phyloP scores from a whole-genome alignment of 2,888 invertebrate genomes.

The Mylabris sibirica region DNA sequence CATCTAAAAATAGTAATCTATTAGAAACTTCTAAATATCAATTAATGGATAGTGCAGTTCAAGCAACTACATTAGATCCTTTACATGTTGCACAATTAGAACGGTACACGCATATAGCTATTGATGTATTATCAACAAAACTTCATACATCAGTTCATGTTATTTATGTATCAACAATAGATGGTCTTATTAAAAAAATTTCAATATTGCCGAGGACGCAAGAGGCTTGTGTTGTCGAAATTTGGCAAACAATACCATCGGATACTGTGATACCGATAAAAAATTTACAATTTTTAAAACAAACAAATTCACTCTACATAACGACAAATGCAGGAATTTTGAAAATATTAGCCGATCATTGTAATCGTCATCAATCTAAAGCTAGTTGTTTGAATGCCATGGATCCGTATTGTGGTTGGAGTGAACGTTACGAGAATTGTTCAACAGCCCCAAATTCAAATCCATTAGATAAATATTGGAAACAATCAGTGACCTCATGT shows the following conservation, averaged over 20 bases:
- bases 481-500: slow-evolving; percentile 75
- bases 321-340: slow-evolving; percentile 74
- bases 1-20: slow-evolving; percentile 55
- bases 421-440: slow-evolving; percentile 77
- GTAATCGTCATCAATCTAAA: slow-evolving; percentile 74
- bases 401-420: slow-evolving; percentile 97
- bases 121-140: slow-evolving; percentile 82
- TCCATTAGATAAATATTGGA: slow-evolving; percentile 73
- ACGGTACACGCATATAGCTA: slow-evolving; percentile 78
- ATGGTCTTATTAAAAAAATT: slow-evolving; percentile 81
- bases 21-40: slow-evolving; percentile 80
- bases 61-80: slow-evolving; percentile 74
- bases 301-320: slow-evolving; percentile 82
- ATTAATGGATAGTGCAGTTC: slow-evolving; percentile 86
- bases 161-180: slow-evolving; percentile 80
- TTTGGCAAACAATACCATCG: slow-evolving; percentile 77
- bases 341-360: slow-evolving; percentile 80
- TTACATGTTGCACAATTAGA: slow-evolving; percentile 76
- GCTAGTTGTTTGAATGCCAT: slow-evolving; percentile 81
- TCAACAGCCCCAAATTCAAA: slow-evolving; percentile 73
- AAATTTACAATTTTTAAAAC: slow-evolving; percentile 80
- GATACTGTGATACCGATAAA: slow-evolving; percentile 66
- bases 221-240: slow-evolving; percentile 84
- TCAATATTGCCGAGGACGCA: slow-evolving; percentile 74
- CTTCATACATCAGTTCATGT: slow-evolving; percentile 75